Evolutionary conservation across 2,888 invertebrate species (phyloP).

Genomic region (Drosophila aldrichi): DNA sequence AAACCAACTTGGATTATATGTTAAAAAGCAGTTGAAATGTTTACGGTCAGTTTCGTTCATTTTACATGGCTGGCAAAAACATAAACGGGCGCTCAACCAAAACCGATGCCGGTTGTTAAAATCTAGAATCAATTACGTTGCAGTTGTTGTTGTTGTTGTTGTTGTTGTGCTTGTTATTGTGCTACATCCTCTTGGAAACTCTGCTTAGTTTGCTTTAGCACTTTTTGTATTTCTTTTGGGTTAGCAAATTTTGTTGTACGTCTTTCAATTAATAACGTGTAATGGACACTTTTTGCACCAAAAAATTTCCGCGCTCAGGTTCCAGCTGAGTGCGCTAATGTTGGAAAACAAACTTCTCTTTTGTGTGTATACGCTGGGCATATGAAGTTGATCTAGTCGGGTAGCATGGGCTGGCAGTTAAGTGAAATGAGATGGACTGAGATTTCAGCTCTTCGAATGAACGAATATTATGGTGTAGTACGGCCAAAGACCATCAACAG

Average conservation of each 20-base stretch:
- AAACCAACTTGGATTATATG: slow-evolving; percentile 28
- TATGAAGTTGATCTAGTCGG: too few relatives aligned
- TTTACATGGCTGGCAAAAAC: slow-evolving; percentile 55
- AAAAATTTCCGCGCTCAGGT: slow-evolving; percentile 59
- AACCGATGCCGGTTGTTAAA: slow-evolving; percentile 64
- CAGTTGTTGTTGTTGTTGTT: slow-evolving; percentile 9
- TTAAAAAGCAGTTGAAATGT: slow-evolving; percentile 66
- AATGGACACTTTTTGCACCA: slow-evolving; percentile 74
- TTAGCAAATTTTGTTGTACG: slow-evolving; percentile 38
- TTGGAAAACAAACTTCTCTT: slow-evolving; percentile 18
- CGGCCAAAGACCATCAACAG: not conserved
- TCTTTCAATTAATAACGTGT: slow-evolving; percentile 68
- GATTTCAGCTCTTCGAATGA: not conserved
- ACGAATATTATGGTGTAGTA: not conserved
- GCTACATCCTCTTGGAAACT: slow-evolving; percentile 39
- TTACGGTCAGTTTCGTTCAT: slow-evolving; percentile 72
- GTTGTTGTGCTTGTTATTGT: slow-evolving; percentile 24
- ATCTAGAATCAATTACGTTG: slow-evolving; percentile 72
- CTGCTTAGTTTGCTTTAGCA: slow-evolving; percentile 25
- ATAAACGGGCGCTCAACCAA: slow-evolving; percentile 58
- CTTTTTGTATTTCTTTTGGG: slow-evolving; percentile 19
- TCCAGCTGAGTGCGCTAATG: slow-evolving; percentile 74
- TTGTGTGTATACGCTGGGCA: not conserved
- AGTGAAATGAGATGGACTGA: not conserved
- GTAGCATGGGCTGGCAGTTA: not conserved